Evolutionary conservation across 2,888 invertebrate genomes (phyloP), one percentile per base, ranked within the genome.

Genomic region (Empis stercorea): DNA sequence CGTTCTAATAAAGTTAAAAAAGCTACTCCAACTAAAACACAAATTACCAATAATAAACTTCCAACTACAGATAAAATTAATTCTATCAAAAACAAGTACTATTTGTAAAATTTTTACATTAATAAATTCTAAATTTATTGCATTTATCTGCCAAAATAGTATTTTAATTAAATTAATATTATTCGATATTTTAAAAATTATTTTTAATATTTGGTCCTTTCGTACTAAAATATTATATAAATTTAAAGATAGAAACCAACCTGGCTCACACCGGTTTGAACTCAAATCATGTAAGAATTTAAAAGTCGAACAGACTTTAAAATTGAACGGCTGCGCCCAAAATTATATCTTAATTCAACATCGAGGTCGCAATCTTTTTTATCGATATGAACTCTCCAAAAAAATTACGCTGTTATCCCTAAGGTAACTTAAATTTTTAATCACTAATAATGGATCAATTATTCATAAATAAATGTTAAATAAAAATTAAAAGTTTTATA

Each of bases 381-480:
- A 76, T 73, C 71, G 76, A 84, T 84, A 68, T 64, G 81, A 75
- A 74, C 83, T 84, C 75, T 78, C 70, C 71, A 79, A 78, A 76
- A 76, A 77, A 74, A 84, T 83, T 76, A 83, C 78, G 80, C 83
- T 84, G 83, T 84, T 84, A 84, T 83, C 81, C 81, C 81, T 80
- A 79, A 79, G 78, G 81, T 83, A 83, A 80, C 77, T 84, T 78
- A 70, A 70, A 75, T 76, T 77, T 76, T 55, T 76, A 76, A 76
- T 77, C 75, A 71, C 61, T 71, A 76, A 59, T 62, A 69, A 57
- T 72, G 74, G 76, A 76, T 76, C 76, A 75, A 59, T 54, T 55
- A 71, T 10, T 69, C 74, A 75, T 56, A 56, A 58, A 62, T 62
- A 51, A 62, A 65, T 69, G 63, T 58, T 51, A 54, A 61, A 60